These are phyloP conservation scores for Tachina lurida DNA, from an alignment of 2,888 invertebrate genomes.

Conservation along the genomic window DNA sequence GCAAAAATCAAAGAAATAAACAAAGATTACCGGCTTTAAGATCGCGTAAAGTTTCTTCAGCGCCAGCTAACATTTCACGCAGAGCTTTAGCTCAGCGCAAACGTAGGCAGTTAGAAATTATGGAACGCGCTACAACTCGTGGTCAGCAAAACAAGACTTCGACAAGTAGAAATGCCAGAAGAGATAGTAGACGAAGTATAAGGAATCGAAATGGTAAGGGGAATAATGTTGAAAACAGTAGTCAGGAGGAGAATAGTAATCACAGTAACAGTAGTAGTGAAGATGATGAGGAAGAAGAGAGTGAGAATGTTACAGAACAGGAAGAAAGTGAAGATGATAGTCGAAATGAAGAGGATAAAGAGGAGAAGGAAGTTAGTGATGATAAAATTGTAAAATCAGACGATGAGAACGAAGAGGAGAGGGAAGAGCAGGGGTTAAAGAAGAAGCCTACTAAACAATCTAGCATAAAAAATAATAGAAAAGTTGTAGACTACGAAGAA, in stretches of 20 bases:
- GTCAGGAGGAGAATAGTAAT: conserved; percentile 29
- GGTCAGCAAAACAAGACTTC: conserved; percentile 37
- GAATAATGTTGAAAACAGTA: conserved; percentile 32
- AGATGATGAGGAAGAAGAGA: conserved; percentile 46
- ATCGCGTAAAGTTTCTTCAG: conserved; percentile 39
- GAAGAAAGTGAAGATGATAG: conserved; percentile 50
- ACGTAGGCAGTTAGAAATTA: conserved; percentile 26
- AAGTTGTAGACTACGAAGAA: conserved; percentile 29
- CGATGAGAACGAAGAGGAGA: background rate
- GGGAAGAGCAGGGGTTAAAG: conserved; percentile 2
- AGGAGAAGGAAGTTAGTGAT: conserved; percentile 20
- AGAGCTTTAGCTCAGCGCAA: conserved; percentile 16
- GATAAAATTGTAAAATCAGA: conserved; percentile 11
- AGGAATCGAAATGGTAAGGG: conserved; percentile 53
- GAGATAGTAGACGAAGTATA: conserved; percentile 26
- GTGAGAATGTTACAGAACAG: conserved; percentile 18
- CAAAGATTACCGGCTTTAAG: conserved; percentile 50
- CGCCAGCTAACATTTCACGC: background rate
- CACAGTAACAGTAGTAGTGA: conserved; percentile 71
- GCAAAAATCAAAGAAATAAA: conserved; percentile 61
- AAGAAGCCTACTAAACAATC: background rate
- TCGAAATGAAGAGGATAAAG: conserved; percentile 67
- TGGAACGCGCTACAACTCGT: conserved; percentile 38
- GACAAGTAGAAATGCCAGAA: conserved; percentile 19
- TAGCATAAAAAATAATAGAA: conserved; percentile 22